Evolutionary conservation across 2,797 vertebrate species (phyloP).

Genomic region (Tauraco hartlaubi): DNA sequence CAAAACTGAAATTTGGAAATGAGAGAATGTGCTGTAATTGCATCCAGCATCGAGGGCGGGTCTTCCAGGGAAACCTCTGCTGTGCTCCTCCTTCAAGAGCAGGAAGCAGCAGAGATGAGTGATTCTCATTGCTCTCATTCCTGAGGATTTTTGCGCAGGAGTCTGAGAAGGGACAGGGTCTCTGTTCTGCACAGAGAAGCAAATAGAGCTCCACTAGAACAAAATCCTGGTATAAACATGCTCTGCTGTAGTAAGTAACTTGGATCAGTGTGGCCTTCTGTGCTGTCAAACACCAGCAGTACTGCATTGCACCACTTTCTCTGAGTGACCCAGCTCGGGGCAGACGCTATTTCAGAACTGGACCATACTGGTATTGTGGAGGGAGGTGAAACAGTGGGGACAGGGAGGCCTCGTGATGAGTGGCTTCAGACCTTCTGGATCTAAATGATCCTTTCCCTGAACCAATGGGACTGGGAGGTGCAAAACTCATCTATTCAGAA

Average conservation of each 20-base stretch:
- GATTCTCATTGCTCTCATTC: background rate
- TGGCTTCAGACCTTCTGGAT: background rate
- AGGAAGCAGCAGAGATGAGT: background rate
- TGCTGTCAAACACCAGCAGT: background rate
- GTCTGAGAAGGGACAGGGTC: background rate
- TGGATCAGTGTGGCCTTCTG: background rate
- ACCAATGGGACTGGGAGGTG: background rate
- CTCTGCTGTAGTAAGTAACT: background rate
- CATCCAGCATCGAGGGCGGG: background rate
- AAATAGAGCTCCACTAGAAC: background rate
- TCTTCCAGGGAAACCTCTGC: background rate
- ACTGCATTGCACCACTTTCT: conserved; percentile 46
- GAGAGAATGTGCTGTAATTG: background rate
- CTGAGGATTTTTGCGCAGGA: background rate
- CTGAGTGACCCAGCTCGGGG: background rate
- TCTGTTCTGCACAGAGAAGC: background rate
- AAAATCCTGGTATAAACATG: background rate
- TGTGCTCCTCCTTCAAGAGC: background rate
- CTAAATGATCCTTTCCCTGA: background rate
- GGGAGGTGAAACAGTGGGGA: background rate
- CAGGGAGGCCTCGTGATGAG: background rate
- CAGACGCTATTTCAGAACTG: background rate
- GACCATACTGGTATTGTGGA: background rate
- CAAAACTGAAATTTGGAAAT: background rate
- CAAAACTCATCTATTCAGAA: background rate